These are phyloP conservation scores for Cistogaster globosa DNA, from an alignment of 2,888 invertebrate species.

Conservation along the genomic window DNA sequence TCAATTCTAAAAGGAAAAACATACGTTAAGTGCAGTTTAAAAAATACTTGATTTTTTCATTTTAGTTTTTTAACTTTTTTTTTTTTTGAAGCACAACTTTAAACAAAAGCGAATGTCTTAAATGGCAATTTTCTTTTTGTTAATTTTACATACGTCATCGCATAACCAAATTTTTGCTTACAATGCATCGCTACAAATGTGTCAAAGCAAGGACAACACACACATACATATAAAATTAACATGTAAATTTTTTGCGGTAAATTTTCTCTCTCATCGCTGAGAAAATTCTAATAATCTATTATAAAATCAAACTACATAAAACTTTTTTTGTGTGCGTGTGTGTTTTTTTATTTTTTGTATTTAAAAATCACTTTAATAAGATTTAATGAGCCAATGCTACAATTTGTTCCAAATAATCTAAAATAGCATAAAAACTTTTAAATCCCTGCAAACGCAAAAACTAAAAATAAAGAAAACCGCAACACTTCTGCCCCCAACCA, in stretches of 20 bases:
- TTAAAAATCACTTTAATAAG: conserved; percentile 53
- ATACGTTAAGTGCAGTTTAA: too few relatives aligned
- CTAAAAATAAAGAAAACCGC: neutral
- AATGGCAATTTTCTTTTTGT: too few relatives aligned
- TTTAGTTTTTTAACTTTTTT: too few relatives aligned
- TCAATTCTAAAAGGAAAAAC: neutral
- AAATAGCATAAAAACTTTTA: conserved; percentile 45
- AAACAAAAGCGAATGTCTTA: too few relatives aligned
- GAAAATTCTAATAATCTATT: conserved; percentile 12
- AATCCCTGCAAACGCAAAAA: conserved; percentile 26
- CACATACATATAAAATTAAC: neutral
- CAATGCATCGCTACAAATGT: neutral
- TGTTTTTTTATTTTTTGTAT: neutral
- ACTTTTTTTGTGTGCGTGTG: conserved; percentile 3
- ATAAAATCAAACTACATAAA: conserved; percentile 12
- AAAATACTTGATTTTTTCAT: too few relatives aligned
- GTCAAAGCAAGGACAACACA: neutral
- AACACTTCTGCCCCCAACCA: neutral
- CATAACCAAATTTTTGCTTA: neutral
- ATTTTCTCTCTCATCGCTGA: conserved; percentile 4
- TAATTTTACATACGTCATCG: too few relatives aligned
- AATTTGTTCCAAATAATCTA: conserved; percentile 31
- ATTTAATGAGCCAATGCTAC: conserved; percentile 57
- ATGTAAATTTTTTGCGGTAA: neutral
- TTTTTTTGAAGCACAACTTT: too few relatives aligned